phyloP scores from a whole-genome alignment of 2,797 vertebrate genomes.

The Enteromius afrohamiltoni region DNA sequence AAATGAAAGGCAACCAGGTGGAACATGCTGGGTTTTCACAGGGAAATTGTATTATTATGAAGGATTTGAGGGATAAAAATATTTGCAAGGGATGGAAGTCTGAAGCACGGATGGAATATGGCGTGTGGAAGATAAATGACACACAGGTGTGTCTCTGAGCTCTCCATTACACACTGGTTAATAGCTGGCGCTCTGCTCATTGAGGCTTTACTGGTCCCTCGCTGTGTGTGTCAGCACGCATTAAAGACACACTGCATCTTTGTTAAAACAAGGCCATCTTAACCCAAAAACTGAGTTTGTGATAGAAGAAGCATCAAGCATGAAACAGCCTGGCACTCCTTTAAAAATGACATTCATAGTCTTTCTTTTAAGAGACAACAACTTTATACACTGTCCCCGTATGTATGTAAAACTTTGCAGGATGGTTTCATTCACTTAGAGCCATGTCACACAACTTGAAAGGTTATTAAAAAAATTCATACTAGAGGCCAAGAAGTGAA shows the following conservation, averaged over 20 bases:
- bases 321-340: no score
- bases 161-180: constrained; percentile 35
- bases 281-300: not conserved
- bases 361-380: no score
- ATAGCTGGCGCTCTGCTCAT: constrained; percentile 3
- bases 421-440: no score
- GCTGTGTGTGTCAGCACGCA: constrained; percentile 9
- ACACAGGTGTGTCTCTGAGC: constrained; percentile 35
- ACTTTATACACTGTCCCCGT: no score
- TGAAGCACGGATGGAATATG: not conserved
- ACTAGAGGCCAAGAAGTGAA: not conserved
- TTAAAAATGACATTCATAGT: no score
- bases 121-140: constrained; percentile 32
- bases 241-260: constrained; percentile 36
- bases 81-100: not conserved
- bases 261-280: constrained; percentile 27
- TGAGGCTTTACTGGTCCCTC: constrained; percentile 17
- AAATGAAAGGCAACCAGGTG: constrained; percentile 34
- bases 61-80: not conserved
- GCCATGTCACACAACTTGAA: no score
- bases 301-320: not conserved
- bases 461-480: no score
- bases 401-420: no score
- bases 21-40: constrained; percentile 9
- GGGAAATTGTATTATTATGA: constrained; percentile 3